Conservation (phyloP, 2,113 vertebrate genomes). For the Mobula hypostoma region DNA sequence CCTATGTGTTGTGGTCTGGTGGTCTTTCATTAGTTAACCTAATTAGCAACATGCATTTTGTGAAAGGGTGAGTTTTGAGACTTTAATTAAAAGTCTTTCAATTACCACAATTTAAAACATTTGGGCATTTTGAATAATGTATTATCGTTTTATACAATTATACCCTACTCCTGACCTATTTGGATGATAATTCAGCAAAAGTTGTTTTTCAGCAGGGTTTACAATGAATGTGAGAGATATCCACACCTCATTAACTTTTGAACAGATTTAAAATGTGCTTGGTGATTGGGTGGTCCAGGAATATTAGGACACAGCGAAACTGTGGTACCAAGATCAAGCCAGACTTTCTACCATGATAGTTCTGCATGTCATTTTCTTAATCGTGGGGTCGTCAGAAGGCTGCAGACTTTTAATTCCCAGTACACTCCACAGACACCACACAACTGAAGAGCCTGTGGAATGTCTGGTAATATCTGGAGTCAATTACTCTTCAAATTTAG, state of each 20-base stretch:
- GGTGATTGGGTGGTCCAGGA: not conserved
- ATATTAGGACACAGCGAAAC: not conserved
- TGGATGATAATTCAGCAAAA: not conserved
- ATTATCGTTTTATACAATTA: constrained; percentile 18
- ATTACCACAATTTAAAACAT: not conserved
- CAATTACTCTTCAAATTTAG: not conserved
- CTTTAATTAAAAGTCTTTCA: constrained; percentile 4
- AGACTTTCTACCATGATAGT: not conserved
- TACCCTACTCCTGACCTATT: not conserved
- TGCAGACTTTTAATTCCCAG: not conserved
- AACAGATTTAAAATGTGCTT: not conserved
- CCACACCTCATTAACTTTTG: no score
- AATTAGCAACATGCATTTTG: constrained; percentile 16
- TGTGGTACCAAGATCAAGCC: not conserved
- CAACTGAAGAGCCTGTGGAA: not conserved
- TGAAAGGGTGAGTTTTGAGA: not conserved
- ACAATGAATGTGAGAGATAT: not conserved
- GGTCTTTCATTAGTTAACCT: constrained; percentile 3
- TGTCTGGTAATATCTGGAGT: constrained; percentile 23
- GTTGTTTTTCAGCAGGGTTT: not conserved
- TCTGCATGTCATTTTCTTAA: not conserved
- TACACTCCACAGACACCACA: not conserved
- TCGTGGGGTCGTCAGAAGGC: not conserved
- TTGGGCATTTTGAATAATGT: not conserved
- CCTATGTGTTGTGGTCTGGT: no score